Conservation (phyloP, 1,140 invertebrate species). For the Papilio machaon region DNA sequence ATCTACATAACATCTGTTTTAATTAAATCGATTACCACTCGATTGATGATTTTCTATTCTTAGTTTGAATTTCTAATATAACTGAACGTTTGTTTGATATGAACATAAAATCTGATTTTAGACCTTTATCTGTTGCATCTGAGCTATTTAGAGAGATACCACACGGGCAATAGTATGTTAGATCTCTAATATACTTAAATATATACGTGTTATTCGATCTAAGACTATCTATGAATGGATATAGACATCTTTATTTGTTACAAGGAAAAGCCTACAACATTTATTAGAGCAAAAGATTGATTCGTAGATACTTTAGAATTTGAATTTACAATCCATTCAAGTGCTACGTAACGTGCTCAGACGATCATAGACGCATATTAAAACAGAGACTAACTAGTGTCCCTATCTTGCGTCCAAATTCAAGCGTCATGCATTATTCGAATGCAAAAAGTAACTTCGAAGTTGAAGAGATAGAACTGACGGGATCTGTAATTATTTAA, state of each 20-base stretch:
- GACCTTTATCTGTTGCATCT: not conserved
- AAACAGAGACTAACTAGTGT: not conserved
- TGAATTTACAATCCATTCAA: too few species aligned
- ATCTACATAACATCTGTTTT: conserved; percentile 3
- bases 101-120: not conserved
- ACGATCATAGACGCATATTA: not conserved
- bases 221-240: too few species aligned
- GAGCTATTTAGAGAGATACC: too few species aligned
- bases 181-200: too few species aligned
- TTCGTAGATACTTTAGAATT: too few species aligned
- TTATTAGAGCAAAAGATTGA: not conserved
- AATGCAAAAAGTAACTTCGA: not conserved
- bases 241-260: too few species aligned
- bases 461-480: not conserved
- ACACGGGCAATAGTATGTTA: too few species aligned
- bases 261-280: too few species aligned
- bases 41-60: conserved; percentile 27
- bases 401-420: not conserved
- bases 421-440: not conserved
- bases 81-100: not conserved
- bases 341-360: not conserved
- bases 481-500: conserved; percentile 33
- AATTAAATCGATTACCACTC: conserved; percentile 29
- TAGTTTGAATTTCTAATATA: conserved; percentile 24
- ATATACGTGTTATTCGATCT: too few species aligned